These are phyloP conservation scores for Leptinotarsa tumamoca DNA, from an alignment of 2,888 invertebrate species.

Conservation along the genomic window DNA sequence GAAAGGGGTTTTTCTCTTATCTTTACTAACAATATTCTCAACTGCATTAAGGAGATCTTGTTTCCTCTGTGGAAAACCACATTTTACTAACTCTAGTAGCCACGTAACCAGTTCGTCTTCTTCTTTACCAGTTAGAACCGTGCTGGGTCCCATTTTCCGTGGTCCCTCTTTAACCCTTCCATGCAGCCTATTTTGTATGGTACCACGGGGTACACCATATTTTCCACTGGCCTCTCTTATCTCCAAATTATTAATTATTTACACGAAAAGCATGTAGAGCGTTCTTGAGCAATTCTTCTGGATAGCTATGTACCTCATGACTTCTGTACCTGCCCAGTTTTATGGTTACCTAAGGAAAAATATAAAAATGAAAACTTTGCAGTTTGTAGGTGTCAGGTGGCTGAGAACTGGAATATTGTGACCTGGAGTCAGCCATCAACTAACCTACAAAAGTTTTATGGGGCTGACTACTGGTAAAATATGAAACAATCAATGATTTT, in stretches of 20 bases:
- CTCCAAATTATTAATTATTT: conserved; percentile 27
- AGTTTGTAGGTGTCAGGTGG: conserved; percentile 14
- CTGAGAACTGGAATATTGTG: conserved; percentile 26
- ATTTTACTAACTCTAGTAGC: conserved; percentile 12
- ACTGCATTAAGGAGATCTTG: conserved; percentile 29
- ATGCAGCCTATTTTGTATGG: conserved; percentile 33
- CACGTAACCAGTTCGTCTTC: conserved; percentile 20
- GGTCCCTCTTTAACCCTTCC: conserved; percentile 12
- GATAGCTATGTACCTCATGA: conserved; percentile 29
- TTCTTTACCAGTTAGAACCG: conserved; percentile 25
- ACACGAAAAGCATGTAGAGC: conserved; percentile 34
- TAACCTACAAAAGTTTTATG: conserved; percentile 11
- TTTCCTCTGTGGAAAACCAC: conserved; percentile 20
- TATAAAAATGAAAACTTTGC: background rate
- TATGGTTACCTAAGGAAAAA: background rate
- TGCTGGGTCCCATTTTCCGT: conserved; percentile 26
- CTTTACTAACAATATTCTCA: conserved; percentile 18
- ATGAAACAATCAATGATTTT: conserved; percentile 7
- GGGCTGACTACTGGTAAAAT: background rate
- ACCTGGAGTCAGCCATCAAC: conserved; percentile 8
- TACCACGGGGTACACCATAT: conserved; percentile 38
- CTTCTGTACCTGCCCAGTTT: conserved; percentile 21
- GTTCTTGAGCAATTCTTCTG: conserved; percentile 30
- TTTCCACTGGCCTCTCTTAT: conserved; percentile 35
- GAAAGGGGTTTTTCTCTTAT: conserved; percentile 3